These are phyloP conservation scores for Anthopleura xanthogrammica DNA, from an alignment of 92 coral and sea anemone genomes.

Conservation along the genomic window DNA sequence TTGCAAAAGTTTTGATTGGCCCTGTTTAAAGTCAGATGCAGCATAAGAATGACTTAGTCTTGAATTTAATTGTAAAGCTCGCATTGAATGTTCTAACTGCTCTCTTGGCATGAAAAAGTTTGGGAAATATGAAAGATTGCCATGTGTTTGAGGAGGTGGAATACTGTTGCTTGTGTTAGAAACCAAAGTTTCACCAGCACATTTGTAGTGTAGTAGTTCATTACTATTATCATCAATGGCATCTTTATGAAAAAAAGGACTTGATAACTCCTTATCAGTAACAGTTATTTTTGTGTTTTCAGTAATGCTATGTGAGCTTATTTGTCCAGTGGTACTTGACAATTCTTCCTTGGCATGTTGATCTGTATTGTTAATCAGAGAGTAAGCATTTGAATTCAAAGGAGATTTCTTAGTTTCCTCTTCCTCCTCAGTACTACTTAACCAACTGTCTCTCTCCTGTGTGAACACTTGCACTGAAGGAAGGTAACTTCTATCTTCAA, in stretches of 20 bases:
- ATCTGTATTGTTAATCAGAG: too few relatives aligned
- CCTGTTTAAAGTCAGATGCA: neutral
- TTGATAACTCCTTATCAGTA: neutral
- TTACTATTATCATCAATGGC: neutral
- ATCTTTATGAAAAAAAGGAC: neutral
- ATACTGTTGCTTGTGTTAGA: neutral
- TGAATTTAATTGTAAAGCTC: constrained; percentile 73
- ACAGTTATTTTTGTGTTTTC: too few relatives aligned
- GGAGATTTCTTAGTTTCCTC: constrained; percentile 22
- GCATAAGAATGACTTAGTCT: constrained; percentile 29
- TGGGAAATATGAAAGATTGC: constrained; percentile 38
- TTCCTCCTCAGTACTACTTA: constrained; percentile 76
- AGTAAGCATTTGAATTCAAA: constrained; percentile 4
- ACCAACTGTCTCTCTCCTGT: constrained; percentile 81
- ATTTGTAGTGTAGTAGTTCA: neutral
- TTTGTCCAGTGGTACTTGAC: too few relatives aligned
- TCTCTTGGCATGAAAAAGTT: constrained; percentile 94
- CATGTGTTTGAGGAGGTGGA: neutral
- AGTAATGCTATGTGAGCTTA: too few relatives aligned
- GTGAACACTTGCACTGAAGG: constrained; percentile 26
- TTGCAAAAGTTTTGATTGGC: constrained; percentile 60
- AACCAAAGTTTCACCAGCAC: neutral
- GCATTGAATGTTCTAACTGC: constrained; percentile 88
- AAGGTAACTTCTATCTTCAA: constrained; percentile 8
- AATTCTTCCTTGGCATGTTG: too few relatives aligned